Base-by-base conservation (phyloP, 30 jellyfish, hydroid and myxozoan species). In the Cassiopea xamachana region DNA sequence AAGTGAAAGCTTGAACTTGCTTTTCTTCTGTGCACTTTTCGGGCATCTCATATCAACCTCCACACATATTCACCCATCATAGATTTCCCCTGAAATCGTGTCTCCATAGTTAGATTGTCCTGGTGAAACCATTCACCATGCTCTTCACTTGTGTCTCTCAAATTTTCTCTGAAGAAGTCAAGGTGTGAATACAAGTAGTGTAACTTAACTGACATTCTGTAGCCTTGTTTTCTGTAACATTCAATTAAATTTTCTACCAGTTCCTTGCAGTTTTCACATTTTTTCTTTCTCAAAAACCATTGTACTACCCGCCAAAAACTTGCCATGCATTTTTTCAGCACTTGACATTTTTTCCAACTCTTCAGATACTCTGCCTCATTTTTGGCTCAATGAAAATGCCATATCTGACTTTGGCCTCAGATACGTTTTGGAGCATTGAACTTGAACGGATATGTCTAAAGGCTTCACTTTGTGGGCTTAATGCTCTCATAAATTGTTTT, bases 401-500 rank as follows among this genome's bases (percentile, higher is more conserved):
- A 67, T 1, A 15, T 67, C 15, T 67, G 76, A 67, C 76, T 67
- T 67, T 67, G 43, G 76, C 76, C 76, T 14, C 76, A 67, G 76
- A 67, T 2, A 67, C 0, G 76, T 67, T 67, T 77, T 78, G 87
- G 87, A 77, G 46, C 87, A 49, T 77, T 77, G 17, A 46, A 46
- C 2, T 77, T 77, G 17, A 46, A 46, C 2, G 71, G 69, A 77
- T 60, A 77, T 77, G 71, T 67, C 46, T 77, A 48, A 77, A 77
- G 71, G 87, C 87, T 77, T 77, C 51, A 18, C 70, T 67, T 77
- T 1, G 67, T 48, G 2, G 69, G 71, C 48, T 77, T 67, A 77
- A 67, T 77, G 17, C 87, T 77, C 46, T 45, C 71, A 77, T 67
- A 45, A 77, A 77, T 49, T 39, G 69, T 77, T 77, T 45, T 59